phyloP scores from a whole-genome alignment of 2,888 invertebrate genomes.

The Amphipoea lucens region DNA sequence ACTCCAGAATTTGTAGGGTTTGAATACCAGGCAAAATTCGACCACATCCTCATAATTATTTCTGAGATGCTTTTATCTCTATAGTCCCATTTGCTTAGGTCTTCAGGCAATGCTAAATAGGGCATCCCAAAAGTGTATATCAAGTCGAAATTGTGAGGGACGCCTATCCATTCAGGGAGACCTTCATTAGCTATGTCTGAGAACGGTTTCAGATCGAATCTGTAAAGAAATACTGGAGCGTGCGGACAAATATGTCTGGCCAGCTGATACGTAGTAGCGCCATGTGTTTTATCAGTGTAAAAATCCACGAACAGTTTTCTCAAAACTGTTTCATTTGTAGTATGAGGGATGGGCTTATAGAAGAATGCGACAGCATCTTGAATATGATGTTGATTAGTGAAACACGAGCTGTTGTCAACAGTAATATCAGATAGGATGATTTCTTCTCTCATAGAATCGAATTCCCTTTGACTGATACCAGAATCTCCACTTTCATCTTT shows the following conservation, averaged over 20 bases:
- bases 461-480: slow-evolving; percentile 91
- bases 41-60: slow-evolving; percentile 95
- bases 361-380: slow-evolving; percentile 94
- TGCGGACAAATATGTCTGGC: slow-evolving; percentile 92
- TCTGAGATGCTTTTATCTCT: slow-evolving; percentile 95
- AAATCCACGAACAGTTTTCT: slow-evolving; percentile 93
- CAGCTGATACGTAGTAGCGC: slow-evolving; percentile 92
- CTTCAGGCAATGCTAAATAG: slow-evolving; percentile 91
- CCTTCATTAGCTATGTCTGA: slow-evolving; percentile 91
- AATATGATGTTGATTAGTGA: slow-evolving; percentile 92
- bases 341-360: slow-evolving; percentile 92
- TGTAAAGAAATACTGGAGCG: slow-evolving; percentile 92
- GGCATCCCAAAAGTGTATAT: slow-evolving; percentile 96
- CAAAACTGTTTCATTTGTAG: slow-evolving; percentile 90
- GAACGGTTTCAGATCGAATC: slow-evolving; percentile 94
- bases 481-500: slow-evolving; percentile 90
- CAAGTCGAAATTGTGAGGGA: slow-evolving; percentile 95
- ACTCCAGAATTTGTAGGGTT: slow-evolving; percentile 93
- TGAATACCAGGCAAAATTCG: slow-evolving; percentile 94
- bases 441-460: slow-evolving; percentile 92
- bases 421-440: slow-evolving; percentile 91
- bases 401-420: slow-evolving; percentile 89
- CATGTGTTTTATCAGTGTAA: slow-evolving; percentile 94
- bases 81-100: slow-evolving; percentile 93
- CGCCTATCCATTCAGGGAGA: slow-evolving; percentile 94